phyloP scores from a whole-genome alignment of 2,888 invertebrate species.

The Clanis bilineata region DNA sequence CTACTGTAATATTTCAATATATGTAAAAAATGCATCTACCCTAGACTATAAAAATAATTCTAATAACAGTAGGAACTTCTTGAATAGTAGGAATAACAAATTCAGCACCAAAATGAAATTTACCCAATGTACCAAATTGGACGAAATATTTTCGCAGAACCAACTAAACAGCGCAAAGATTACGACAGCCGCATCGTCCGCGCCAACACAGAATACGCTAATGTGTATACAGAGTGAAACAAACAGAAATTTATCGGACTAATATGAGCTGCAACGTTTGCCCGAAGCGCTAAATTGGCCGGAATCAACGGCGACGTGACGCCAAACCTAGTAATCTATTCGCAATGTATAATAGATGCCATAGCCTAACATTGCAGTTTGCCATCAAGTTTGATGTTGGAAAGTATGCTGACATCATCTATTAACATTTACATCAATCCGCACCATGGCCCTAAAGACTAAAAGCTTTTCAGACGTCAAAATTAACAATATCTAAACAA shows the following conservation, averaged over 20 bases:
- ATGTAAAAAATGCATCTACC: too few relatives aligned
- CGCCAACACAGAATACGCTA: background rate
- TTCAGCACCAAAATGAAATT: background rate
- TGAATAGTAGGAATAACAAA: too few relatives aligned
- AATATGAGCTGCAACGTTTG: conserved; percentile 17
- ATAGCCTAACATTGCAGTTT: background rate
- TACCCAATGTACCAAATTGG: too few relatives aligned
- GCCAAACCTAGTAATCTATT: conserved; percentile 18
- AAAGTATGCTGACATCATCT: background rate
- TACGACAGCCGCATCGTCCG: conserved; percentile 5
- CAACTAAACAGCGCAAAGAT: background rate
- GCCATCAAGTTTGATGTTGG: background rate
- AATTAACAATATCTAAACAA: too few relatives aligned
- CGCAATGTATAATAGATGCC: conserved; percentile 6
- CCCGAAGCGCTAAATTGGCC: conserved; percentile 12
- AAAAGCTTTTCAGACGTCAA: too few relatives aligned
- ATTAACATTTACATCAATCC: too few relatives aligned
- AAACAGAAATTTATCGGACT: conserved; percentile 24
- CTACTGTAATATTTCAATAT: too few relatives aligned
- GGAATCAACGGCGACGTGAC: background rate
- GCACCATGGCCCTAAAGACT: background rate
- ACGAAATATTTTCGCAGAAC: background rate
- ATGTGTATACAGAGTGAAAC: conserved; percentile 12
- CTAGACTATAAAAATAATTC: too few relatives aligned
- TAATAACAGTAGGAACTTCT: too few relatives aligned